phyloP scores from a whole-genome alignment of 2,888 invertebrate species.

The Drosophila pegasa region DNA sequence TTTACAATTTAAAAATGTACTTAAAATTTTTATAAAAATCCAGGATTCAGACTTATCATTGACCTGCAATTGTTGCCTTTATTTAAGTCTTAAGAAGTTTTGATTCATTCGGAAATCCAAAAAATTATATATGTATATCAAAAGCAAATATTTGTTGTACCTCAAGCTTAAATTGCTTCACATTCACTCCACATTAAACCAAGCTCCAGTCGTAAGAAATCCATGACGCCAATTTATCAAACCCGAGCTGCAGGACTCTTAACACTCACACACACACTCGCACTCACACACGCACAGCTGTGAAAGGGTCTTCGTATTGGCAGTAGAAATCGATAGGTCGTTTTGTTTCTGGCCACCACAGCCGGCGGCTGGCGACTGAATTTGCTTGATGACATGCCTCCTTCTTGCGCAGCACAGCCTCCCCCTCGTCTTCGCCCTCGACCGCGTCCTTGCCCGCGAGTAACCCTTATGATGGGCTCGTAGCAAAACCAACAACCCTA shows the following conservation, averaged over 20 bases:
- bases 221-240: slow-evolving; percentile 61
- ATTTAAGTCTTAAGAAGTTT: too few relatives aligned
- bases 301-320: slow-evolving; percentile 30
- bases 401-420: slow-evolving; percentile 31
- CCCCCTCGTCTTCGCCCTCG: slow-evolving; percentile 23
- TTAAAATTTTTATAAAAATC: neutral
- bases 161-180: slow-evolving; percentile 5
- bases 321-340: slow-evolving; percentile 72
- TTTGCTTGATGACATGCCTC: slow-evolving; percentile 64
- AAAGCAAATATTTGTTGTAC: neutral
- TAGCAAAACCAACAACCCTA: slow-evolving; percentile 61
- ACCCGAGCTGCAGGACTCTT: slow-evolving; percentile 31
- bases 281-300: neutral
- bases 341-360: slow-evolving; percentile 65
- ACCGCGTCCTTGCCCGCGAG: slow-evolving; percentile 35
- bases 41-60: neutral
- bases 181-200: slow-evolving; percentile 13
- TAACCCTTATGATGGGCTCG: slow-evolving; percentile 72
- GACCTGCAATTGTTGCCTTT: neutral
- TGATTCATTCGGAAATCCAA: too few relatives aligned
- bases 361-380: slow-evolving; percentile 50
- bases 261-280: slow-evolving; percentile 17
- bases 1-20: slow-evolving; percentile 17
- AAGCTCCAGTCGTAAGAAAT: slow-evolving; percentile 31
- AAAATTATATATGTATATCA: neutral